These are phyloP conservation scores for Heliangelus exortis DNA, from an alignment of 2,797 vertebrate genomes.

Conservation along the genomic window DNA sequence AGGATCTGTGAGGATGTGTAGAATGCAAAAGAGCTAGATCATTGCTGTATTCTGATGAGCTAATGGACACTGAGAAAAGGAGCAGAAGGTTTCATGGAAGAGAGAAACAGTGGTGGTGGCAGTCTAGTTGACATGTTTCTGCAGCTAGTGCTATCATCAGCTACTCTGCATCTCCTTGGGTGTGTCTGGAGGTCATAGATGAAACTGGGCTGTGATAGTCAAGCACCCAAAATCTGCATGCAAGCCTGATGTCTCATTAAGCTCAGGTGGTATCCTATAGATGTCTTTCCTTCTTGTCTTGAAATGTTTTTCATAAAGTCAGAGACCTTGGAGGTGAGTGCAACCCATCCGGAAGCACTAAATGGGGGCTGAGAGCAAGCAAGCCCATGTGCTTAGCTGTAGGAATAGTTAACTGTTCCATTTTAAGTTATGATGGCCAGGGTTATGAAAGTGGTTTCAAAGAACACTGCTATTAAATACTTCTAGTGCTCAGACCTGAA, in stretches of 20 bases:
- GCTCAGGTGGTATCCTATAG: rapidly evolving
- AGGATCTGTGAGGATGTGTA: not conserved
- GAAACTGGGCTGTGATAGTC: not conserved
- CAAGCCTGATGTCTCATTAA: not conserved
- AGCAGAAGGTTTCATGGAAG: not conserved
- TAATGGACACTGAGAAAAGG: not conserved
- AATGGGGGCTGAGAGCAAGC: not conserved
- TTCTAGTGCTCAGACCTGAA: not conserved
- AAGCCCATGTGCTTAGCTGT: not conserved
- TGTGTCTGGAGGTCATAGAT: not conserved
- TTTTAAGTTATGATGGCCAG: not conserved
- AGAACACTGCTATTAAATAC: not conserved
- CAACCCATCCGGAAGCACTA: rapidly evolving
- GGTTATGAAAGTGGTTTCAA: not conserved
- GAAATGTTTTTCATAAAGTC: not conserved
- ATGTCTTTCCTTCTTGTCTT: not conserved
- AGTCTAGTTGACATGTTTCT: not conserved
- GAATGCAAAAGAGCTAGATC: not conserved
- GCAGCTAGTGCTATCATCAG: not conserved
- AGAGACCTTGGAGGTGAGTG: not conserved
- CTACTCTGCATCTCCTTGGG: not conserved
- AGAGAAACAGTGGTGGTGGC: not conserved
- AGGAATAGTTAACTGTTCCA: not conserved
- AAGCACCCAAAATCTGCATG: rapidly evolving
- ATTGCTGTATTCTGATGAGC: not conserved